These are phyloP conservation scores for Nemoura dubitans DNA, from an alignment of 2,888 invertebrate genomes.

Conservation along the genomic window DNA sequence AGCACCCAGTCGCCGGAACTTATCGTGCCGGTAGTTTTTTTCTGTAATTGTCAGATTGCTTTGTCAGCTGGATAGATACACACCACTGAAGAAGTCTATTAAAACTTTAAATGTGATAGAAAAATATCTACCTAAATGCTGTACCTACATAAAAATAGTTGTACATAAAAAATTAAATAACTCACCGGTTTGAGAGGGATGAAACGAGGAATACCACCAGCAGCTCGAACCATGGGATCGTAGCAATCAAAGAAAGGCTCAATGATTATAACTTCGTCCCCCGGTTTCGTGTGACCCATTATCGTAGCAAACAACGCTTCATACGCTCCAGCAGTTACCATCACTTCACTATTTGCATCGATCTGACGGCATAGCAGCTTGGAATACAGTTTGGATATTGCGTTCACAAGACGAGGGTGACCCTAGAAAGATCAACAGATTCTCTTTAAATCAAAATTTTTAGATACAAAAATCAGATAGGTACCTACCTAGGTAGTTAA, in stretches of 20 bases:
- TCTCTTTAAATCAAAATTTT: neutral
- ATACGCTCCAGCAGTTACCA: constrained; percentile 94
- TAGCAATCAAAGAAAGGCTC: constrained; percentile 99
- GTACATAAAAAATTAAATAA: too few species aligned
- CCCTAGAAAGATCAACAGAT: constrained; percentile 70
- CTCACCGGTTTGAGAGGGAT: constrained; percentile 86
- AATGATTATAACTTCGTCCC: constrained; percentile 94
- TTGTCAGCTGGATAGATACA: neutral
- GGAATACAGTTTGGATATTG: constrained; percentile 85
- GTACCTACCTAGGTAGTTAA: too few species aligned
- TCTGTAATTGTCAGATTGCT: constrained; percentile 55
- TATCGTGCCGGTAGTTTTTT: constrained; percentile 63
- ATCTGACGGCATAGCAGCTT: constrained; percentile 77
- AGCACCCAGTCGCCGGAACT: constrained; percentile 90
- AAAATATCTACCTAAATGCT: neutral
- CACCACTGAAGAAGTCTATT: neutral
- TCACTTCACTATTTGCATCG: constrained; percentile 85
- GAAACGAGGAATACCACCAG: constrained; percentile 87
- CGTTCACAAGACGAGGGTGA: constrained; percentile 87
- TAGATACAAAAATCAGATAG: too few species aligned
- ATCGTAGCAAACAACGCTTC: constrained; percentile 90
- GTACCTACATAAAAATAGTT: neutral
- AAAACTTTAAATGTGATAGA: neutral
- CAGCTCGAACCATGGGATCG: constrained; percentile 89
- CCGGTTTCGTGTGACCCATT: constrained; percentile 85